Evolutionary conservation across 2,888 invertebrate genomes (phyloP), one percentile per base, ranked within the genome.

Genomic region (Eupeodes latifasciatus): DNA sequence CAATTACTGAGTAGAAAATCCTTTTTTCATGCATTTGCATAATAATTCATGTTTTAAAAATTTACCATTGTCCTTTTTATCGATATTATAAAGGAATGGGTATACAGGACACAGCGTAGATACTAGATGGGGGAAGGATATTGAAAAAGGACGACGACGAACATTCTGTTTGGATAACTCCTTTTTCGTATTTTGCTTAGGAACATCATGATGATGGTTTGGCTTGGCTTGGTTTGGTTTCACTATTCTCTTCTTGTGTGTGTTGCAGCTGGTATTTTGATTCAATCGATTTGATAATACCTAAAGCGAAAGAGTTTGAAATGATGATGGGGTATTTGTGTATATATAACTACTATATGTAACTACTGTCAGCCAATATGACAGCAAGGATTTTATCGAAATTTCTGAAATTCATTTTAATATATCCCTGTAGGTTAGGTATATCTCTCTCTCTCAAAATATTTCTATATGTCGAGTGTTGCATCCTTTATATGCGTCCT

Each of bases 21-120:
- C 88, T 74, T 85, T 81, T 81, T 88, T 80, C 88, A 81, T 85
- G 88, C 85, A 88, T 88, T 88, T 88, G 88, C 85, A 88, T 88
- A 88, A 85, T 85, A 88, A 85, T 88, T 88, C 81, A 85, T 62
- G 57, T 81, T 88, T 85, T 69, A 75, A 85, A 75, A 77, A 75
- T 53, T 36, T 57, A 14, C 78, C 55, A 53, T 47, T 51, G 55
- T 72, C 61, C 74, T 5, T 40, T 55, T 55, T 72, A 59, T 10
- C 27, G 2, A 27, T 27, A 27, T 27, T 79, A 57, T 16, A 36
- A 11, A 27, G 27, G 27, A 27, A 27, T 27, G 27, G 27, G 27
- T 27, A 27, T 27, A 27, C 1, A 27, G 27, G 27, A 27, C 27
- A 27, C 2, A 27, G 2, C 27, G 27, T 27, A 27, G 2, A 27